A percentile compares a stretch with the other conserved stretches of the same genome.
phyloP scores from a whole-genome alignment of 2,888 invertebrate genomes.

The Campoletis raptor region DNA sequence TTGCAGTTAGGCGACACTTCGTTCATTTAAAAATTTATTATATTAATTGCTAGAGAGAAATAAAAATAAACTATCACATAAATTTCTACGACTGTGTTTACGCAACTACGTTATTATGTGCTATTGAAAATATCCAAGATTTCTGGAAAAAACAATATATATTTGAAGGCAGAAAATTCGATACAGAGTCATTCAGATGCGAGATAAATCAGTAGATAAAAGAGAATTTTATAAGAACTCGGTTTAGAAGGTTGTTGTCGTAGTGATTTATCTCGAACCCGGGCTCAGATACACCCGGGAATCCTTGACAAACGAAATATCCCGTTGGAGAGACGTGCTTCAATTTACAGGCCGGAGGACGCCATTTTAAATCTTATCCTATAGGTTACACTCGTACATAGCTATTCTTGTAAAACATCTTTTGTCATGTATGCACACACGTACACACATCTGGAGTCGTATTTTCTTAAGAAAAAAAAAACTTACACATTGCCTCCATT shows the following conservation, averaged over 20 bases:
- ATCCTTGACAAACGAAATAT: conserved; percentile 53
- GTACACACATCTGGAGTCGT: background rate
- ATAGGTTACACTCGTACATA: conserved; percentile 13
- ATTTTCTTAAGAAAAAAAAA: conserved; percentile 1
- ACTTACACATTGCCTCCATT: background rate
- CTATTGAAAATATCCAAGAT: background rate
- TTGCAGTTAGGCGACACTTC: background rate
- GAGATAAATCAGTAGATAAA: conserved; percentile 14
- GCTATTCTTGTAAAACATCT: conserved; percentile 18
- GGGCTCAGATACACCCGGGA: conserved; percentile 20
- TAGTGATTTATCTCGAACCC: conserved; percentile 39
- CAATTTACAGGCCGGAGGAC: conserved; percentile 38
- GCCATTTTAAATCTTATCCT: background rate
- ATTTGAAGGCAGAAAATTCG: background rate
- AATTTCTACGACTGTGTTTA: background rate
- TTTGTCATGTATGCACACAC: conserved; percentile 1
- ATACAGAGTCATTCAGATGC: background rate
- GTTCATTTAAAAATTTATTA: background rate
- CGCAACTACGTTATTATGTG: background rate
- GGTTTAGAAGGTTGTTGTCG: conserved; percentile 3
- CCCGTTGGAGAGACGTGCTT: conserved; percentile 44
- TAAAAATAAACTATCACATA: background rate
- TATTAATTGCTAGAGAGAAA: background rate
- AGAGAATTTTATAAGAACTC: conserved; percentile 21
- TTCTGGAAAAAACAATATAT: background rate